Percentiles rank a stretch among this genome's conserved stretches.
Evolutionary conservation across 2,888 invertebrate genomes (phyloP).

Genomic region (Campoplex nolae): DNA sequence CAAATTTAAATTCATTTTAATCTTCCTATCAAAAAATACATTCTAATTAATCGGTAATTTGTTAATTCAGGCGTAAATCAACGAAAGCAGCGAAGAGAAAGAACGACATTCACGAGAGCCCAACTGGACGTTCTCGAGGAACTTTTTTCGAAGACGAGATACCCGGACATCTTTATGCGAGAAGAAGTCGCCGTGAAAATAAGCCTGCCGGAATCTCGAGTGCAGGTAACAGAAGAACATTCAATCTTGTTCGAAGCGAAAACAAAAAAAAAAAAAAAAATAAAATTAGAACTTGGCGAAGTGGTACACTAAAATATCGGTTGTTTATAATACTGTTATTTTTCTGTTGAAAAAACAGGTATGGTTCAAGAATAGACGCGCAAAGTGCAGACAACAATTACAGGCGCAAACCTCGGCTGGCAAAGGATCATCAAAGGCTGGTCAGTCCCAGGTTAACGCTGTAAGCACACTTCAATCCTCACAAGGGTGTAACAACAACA

Average conservation of each 20-base stretch:
- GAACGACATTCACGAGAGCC: conserved; percentile 98
- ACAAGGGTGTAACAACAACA: background rate
- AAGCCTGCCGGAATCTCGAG: conserved; percentile 98
- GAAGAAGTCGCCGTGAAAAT: conserved; percentile 99
- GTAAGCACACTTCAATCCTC: background rate
- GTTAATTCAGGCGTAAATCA: conserved; percentile 90
- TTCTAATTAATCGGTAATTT: background rate
- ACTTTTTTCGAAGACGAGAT: conserved; percentile 97
- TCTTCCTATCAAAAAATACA: background rate
- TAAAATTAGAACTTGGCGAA: background rate
- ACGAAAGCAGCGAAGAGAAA: conserved; percentile 97
- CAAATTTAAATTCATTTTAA: background rate
- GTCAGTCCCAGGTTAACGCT: background rate
- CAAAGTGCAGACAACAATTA: conserved; percentile 97
- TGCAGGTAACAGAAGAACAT: conserved; percentile 90
- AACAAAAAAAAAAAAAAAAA: background rate
- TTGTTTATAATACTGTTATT: background rate
- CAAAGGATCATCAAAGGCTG: conserved; percentile 70
- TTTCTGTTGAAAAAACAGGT: conserved; percentile 88
- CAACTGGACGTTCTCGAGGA: conserved; percentile 98
- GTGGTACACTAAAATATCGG: background rate
- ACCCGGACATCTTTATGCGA: conserved; percentile 99
- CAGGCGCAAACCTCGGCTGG: conserved; percentile 87
- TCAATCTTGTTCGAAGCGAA: background rate
- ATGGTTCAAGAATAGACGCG: conserved; percentile 99